Evolutionary conservation across 2,888 invertebrate species (phyloP).

Genomic region (Andrena bicolor): DNA sequence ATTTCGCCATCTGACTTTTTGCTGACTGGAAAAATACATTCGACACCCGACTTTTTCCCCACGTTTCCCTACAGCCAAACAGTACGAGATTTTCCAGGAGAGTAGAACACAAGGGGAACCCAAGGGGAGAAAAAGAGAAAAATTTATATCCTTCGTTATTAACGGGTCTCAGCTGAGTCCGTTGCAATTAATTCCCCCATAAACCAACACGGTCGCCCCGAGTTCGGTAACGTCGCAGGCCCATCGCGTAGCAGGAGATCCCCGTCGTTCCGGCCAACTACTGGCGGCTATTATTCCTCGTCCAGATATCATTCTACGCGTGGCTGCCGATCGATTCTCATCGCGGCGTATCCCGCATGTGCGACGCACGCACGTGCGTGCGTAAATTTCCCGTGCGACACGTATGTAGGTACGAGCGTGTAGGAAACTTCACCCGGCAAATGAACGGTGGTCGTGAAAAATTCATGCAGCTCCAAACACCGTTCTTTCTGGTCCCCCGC

Average conservation of each 20-base stretch:
- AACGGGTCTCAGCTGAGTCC: not conserved
- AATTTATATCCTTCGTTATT: not conserved
- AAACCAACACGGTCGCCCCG: not conserved
- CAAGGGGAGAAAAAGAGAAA: not conserved
- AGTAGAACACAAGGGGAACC: not conserved
- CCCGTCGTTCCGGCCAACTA: slow-evolving; percentile 4
- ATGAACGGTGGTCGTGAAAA: slow-evolving; percentile 13
- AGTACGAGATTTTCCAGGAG: not conserved
- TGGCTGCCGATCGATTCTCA: slow-evolving; percentile 45
- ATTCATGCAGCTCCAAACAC: slow-evolving; percentile 10
- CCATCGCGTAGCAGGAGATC: not conserved
- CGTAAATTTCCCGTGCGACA: slow-evolving; percentile 28
- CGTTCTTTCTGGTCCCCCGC: not conserved
- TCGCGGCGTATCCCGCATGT: slow-evolving; percentile 52
- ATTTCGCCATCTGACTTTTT: too few species aligned
- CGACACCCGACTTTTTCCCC: too few species aligned
- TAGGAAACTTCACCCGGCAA: not conserved
- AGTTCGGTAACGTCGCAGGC: not conserved
- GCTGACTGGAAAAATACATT: too few species aligned
- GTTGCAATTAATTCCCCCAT: slow-evolving; percentile 2
- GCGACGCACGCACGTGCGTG: slow-evolving; percentile 57
- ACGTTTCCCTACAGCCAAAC: too few species aligned
- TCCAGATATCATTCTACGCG: slow-evolving; percentile 21
- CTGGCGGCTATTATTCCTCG: slow-evolving; percentile 38
- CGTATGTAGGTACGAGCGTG: not conserved